Base-by-base conservation (phyloP, 2,888 invertebrate genomes). In the Mesoligia furuncula region DNA sequence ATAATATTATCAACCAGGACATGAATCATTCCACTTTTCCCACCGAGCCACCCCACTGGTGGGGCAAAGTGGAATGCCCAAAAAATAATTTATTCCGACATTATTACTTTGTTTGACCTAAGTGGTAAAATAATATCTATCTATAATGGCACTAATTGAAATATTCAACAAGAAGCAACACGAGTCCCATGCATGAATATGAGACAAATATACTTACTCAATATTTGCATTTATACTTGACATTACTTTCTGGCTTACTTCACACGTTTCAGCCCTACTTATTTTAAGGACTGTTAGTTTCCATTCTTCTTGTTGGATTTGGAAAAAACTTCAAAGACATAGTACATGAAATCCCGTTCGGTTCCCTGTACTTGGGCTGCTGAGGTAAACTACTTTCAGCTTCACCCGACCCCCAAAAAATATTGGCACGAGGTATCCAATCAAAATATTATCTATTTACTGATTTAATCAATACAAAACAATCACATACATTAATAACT, bases 401-500 rank as follows among this genome's bases (percentile, higher is more conserved):
- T 13, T 42, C 24, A 27, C 3, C 27, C 3, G 20, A 65, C 3
- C 9, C 8, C 24, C 4, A 64, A 64, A 64, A 42, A 39, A 39
- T 27, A 27, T 70, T 39, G 20, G 36, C 11, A 39, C 65, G 15
- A 67, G 24, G 27, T 67, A 31, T 42, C 24, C 2, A 67, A 24
- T 9, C 24, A 51, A 57, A 68, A 51, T 20, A 7, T 27, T 11
- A 66, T 20, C 15, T 27, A 42, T 51, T 36, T 36, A 64, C 24
- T n/a, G 42, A 65, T 83, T 85, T 81, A 73, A 69, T 74, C 8
- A 72, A 76, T 48, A 27, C 4, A 73, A 83, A 61, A 68, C 17
- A 31, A 11, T n/a, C 39, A 61, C 9, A 51, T 31, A 78, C 68
- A 78, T 84, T 76, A 85, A 65, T 74, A 71, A 36, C 31, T 73